Evolutionary conservation across 2,888 invertebrate genomes (phyloP).

Genomic region (Cheilosia vulpina): DNA sequence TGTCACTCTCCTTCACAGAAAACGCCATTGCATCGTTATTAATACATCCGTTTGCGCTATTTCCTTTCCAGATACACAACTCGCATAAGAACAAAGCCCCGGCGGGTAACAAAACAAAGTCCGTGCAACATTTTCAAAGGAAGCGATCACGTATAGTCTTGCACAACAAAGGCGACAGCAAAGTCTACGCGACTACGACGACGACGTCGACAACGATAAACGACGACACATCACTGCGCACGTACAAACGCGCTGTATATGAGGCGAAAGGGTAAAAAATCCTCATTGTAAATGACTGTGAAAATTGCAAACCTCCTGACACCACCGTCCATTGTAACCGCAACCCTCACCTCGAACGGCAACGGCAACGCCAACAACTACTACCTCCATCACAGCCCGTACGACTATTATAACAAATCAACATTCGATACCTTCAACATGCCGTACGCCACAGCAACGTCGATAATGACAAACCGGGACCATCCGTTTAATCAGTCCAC

Average conservation of each 20-base stretch:
- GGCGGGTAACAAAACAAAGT: constrained; percentile 26
- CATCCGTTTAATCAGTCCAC: constrained; percentile 81
- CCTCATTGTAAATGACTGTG: constrained; percentile 78
- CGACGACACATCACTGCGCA: constrained; percentile 20
- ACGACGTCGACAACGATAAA: constrained; percentile 53
- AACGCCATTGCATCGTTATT: constrained; percentile 63
- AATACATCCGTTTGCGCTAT: constrained; percentile 71
- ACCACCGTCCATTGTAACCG: constrained; percentile 77
- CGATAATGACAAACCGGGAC: constrained; percentile 81
- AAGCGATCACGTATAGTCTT: constrained; percentile 60
- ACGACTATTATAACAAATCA: constrained; percentile 77
- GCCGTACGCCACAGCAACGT: constrained; percentile 76
- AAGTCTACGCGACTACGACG: constrained; percentile 33
- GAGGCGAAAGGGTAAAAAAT: constrained; percentile 41
- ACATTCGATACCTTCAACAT: constrained; percentile 78
- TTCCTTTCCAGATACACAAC: constrained; percentile 69
- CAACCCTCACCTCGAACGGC: constrained; percentile 75
- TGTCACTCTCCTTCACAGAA: constrained; percentile 28
- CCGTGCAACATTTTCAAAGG: constrained; percentile 59
- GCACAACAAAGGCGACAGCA: constrained; percentile 52
- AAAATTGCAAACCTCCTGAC: constrained; percentile 78
- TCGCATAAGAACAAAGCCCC: constrained; percentile 54
- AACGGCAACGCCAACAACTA: constrained; percentile 41
- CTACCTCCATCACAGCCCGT: constrained; percentile 50
- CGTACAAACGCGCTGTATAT: background rate